These are phyloP conservation scores for Oxyura jamaicensis DNA, from an alignment of 2,113 vertebrate genomes.

Conservation along the genomic window DNA sequence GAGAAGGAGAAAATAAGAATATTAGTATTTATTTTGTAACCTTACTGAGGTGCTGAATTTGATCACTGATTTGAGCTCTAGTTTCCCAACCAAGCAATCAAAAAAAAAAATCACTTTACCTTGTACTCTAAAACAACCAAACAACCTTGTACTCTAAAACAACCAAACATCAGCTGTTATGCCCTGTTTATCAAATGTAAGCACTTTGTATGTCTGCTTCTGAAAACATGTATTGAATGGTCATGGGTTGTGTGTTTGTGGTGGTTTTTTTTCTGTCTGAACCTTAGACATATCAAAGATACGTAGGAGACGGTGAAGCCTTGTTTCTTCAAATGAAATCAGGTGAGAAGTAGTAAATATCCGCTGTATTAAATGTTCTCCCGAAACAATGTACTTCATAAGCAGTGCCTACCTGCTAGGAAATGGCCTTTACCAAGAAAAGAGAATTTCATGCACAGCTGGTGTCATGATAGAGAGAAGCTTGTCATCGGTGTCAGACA, in stretches of 20 bases:
- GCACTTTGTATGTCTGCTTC: neutral
- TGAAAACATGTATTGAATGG: neutral
- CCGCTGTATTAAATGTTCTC: neutral
- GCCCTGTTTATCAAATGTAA: neutral
- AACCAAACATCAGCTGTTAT: neutral
- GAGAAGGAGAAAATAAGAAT: neutral
- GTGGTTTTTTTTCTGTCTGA: neutral
- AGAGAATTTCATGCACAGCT: neutral
- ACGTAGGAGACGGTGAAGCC: neutral
- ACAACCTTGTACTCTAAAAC: neutral
- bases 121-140: neutral
- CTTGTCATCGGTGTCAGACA: neutral
- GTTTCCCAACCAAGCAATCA: neutral
- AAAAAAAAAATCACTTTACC: neutral
- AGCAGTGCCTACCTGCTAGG: neutral
- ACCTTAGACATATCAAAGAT: neutral
- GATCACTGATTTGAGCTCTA: neutral
- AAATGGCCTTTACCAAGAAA: neutral
- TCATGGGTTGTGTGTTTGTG: neutral
- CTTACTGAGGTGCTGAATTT: neutral
- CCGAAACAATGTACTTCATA: neutral
- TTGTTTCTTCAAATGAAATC: neutral
- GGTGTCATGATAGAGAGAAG: neutral
- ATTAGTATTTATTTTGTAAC: neutral
- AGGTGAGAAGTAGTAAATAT: neutral